These are phyloP conservation scores for Felis chaus DNA, from an alignment of 2,113 vertebrate genomes.

Conservation along the genomic window DNA sequence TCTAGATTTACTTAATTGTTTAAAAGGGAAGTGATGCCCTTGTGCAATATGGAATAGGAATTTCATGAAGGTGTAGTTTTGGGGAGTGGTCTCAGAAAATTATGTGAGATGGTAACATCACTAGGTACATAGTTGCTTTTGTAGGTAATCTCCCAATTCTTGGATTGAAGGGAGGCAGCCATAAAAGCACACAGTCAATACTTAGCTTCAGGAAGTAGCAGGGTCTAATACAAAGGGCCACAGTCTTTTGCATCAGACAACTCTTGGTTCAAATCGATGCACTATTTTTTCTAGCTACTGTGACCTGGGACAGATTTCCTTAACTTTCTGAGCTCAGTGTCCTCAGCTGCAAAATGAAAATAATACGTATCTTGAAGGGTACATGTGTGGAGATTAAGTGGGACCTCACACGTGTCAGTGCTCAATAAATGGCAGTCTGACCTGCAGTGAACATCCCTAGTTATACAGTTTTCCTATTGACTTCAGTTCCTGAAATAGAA, in stretches of 20 bases:
- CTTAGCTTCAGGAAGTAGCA: neutral
- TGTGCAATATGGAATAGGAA: neutral
- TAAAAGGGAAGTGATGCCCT: neutral
- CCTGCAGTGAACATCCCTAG: neutral
- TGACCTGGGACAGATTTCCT: neutral
- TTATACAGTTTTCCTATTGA: neutral
- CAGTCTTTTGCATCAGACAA: neutral
- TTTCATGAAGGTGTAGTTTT: neutral
- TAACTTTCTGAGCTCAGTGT: neutral
- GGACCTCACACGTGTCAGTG: neutral
- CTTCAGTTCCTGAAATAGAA: neutral
- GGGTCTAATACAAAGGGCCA: neutral
- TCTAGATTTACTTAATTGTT: neutral
- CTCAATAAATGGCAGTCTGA: neutral
- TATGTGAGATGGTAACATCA: neutral
- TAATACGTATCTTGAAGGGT: neutral
- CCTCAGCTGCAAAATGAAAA: neutral
- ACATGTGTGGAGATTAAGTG: neutral
- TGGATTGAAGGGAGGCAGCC: neutral
- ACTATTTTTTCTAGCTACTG: slow-evolving; percentile 2
- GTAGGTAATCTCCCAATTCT: neutral
- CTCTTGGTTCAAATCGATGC: neutral
- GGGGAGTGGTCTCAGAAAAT: neutral
- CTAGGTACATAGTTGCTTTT: neutral
- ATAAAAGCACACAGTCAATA: neutral